A percentile compares a stretch with the other conserved stretches of the same genome.
phyloP scores from a whole-genome alignment of 2,888 invertebrate genomes.

The Lymantria monacha region DNA sequence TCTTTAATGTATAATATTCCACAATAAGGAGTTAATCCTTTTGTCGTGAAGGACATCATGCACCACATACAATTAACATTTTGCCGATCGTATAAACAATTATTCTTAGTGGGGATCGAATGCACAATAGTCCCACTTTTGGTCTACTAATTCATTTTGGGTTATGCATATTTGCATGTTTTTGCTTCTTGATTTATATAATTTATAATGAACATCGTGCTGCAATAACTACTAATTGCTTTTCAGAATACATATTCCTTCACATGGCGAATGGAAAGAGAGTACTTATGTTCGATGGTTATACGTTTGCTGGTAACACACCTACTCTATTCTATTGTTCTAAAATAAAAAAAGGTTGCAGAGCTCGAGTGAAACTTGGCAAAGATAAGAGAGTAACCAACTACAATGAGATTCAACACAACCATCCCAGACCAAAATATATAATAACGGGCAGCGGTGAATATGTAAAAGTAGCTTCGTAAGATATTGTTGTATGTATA shows the following conservation, averaged over 20 bases:
- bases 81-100: no score
- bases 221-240: not conserved
- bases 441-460: constrained; percentile 5
- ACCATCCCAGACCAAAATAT: constrained; percentile 12
- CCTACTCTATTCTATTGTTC: constrained; percentile 33
- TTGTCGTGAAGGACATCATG: no score
- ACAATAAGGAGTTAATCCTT: no score
- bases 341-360: constrained; percentile 34
- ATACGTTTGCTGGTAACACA: constrained; percentile 24
- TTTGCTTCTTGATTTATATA: no score
- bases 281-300: constrained; percentile 31
- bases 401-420: constrained; percentile 6
- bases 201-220: not conserved
- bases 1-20: no score
- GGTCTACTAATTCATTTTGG: no score
- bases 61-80: no score
- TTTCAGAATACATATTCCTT: constrained; percentile 6
- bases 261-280: constrained; percentile 17
- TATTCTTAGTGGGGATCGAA: no score
- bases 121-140: no score
- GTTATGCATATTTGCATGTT: no score
- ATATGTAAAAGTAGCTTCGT: constrained; percentile 9
- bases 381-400: constrained; percentile 1
- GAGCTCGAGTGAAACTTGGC: constrained; percentile 18
- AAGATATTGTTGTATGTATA: not conserved